phyloP scores from a whole-genome alignment of 2,888 invertebrate genomes.

The Rhagophthalmus giganteus region DNA sequence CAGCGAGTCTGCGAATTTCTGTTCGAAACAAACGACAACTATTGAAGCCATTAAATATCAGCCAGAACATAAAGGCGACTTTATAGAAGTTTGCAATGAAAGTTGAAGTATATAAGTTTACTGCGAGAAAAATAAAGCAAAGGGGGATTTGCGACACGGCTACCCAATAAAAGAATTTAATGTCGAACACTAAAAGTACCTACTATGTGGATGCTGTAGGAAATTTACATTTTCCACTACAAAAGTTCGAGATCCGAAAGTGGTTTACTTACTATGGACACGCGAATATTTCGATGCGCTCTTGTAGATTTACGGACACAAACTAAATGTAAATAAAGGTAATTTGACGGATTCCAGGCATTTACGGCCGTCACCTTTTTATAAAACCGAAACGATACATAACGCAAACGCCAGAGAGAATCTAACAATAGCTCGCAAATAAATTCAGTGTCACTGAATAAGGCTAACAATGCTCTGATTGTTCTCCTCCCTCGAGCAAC shows the following conservation, averaged over 20 bases:
- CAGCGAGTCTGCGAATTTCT: too few species aligned
- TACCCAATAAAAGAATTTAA: conserved; percentile 20
- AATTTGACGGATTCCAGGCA: too few species aligned
- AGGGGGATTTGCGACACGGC: conserved; percentile 5
- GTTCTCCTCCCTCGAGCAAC: conserved; percentile 38
- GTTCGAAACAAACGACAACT: conserved; percentile 7
- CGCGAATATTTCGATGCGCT: neutral
- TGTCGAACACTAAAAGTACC: conserved; percentile 17
- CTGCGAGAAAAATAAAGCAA: conserved; percentile 17
- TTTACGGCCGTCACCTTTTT: conserved; percentile 13
- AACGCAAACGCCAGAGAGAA: conserved; percentile 31
- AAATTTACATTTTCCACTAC: conserved; percentile 17
- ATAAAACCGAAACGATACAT: conserved; percentile 28
- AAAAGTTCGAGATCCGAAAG: conserved; percentile 18
- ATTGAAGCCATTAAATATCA: conserved; percentile 5
- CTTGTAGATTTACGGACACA: conserved; percentile 2
- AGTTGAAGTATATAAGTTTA: conserved; percentile 20
- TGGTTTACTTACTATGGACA: conserved; percentile 12
- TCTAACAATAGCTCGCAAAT: conserved; percentile 41
- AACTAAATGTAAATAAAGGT: conserved; percentile 1
- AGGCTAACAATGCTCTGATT: conserved; percentile 42
- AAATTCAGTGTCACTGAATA: conserved; percentile 41
- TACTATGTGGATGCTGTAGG: conserved; percentile 13
- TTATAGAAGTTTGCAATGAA: conserved; percentile 18
- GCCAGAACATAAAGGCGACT: conserved; percentile 8